Conservation (phyloP, 30 jellyfish, hydroid and myxozoan species). For the Rhopilema esculentum region DNA sequence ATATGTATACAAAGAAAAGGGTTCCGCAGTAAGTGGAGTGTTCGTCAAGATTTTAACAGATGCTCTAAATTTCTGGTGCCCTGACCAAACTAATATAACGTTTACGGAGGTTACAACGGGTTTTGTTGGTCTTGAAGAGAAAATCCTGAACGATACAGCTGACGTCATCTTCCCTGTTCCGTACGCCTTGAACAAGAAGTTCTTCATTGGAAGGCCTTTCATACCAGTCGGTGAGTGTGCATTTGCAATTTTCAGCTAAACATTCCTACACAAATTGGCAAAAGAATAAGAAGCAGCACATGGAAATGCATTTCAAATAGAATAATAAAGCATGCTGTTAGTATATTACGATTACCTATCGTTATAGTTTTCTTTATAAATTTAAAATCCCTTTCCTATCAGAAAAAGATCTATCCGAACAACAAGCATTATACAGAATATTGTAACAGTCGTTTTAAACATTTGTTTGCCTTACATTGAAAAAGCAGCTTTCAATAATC, state of each 20-base stretch:
- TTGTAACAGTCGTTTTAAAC: too few species aligned
- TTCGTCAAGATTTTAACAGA: slow-evolving; percentile 39
- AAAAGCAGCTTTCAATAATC: too few species aligned
- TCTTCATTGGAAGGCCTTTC: slow-evolving; percentile 62
- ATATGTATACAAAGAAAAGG: slow-evolving; percentile 44
- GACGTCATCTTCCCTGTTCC: slow-evolving; percentile 64
- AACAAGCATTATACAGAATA: too few species aligned
- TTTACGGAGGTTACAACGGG: slow-evolving; percentile 53
- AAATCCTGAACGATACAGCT: slow-evolving; percentile 41
- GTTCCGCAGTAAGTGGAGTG: slow-evolving; percentile 45
- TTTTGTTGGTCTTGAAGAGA: slow-evolving; percentile 28
- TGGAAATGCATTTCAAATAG: too few species aligned
- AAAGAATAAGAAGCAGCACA: too few species aligned
- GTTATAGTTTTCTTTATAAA: too few species aligned
- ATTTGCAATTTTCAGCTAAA: not conserved
- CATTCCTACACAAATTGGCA: not conserved
- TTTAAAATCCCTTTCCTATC: too few species aligned
- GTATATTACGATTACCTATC: too few species aligned
- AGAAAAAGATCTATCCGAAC: too few species aligned
- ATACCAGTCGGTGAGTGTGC: slow-evolving; percentile 41
- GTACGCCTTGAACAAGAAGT: slow-evolving; percentile 9
- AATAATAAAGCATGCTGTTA: too few species aligned
- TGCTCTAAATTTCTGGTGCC: slow-evolving; percentile 62
- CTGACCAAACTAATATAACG: slow-evolving; percentile 50
- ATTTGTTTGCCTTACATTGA: too few species aligned